Evolutionary conservation across 2,113 vertebrate genomes (phyloP).

Genomic region (Arenaria interpres): DNA sequence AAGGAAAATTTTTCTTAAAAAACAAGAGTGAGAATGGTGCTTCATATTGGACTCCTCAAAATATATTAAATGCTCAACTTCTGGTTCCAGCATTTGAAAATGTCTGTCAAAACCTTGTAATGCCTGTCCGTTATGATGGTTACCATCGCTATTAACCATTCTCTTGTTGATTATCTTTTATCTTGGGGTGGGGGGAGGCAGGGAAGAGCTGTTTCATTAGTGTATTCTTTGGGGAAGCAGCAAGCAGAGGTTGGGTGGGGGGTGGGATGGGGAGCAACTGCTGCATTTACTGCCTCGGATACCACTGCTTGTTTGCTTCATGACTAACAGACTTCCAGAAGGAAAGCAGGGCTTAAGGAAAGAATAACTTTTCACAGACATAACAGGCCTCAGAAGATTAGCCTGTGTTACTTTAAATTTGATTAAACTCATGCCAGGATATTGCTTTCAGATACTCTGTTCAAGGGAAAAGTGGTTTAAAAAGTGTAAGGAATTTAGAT

Average conservation of each 20-base stretch:
- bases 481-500: slow-evolving; percentile 21
- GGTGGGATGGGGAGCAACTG: background rate
- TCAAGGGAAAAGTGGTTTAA: slow-evolving; percentile 6
- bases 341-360: slow-evolving; percentile 12
- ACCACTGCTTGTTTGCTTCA: background rate
- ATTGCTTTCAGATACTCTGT: slow-evolving; percentile 43
- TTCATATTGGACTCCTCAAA: background rate
- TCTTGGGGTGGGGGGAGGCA: background rate
- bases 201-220: background rate
- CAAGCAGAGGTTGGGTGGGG: background rate
- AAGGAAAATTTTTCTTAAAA: background rate
- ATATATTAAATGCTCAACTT: background rate
- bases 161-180: background rate
- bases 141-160: background rate
- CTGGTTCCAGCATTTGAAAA: background rate
- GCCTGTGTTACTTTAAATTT: slow-evolving; percentile 46
- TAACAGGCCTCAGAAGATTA: slow-evolving; percentile 42
- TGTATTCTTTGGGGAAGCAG: background rate
- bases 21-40: background rate
- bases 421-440: slow-evolving; percentile 54
- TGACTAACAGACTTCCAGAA: slow-evolving; percentile 22
- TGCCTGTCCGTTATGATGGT: background rate
- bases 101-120: background rate
- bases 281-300: background rate
- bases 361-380: slow-evolving; percentile 27